Conservation (phyloP, 2,888 invertebrate species). For the Nephrocerus scutellatus region DNA sequence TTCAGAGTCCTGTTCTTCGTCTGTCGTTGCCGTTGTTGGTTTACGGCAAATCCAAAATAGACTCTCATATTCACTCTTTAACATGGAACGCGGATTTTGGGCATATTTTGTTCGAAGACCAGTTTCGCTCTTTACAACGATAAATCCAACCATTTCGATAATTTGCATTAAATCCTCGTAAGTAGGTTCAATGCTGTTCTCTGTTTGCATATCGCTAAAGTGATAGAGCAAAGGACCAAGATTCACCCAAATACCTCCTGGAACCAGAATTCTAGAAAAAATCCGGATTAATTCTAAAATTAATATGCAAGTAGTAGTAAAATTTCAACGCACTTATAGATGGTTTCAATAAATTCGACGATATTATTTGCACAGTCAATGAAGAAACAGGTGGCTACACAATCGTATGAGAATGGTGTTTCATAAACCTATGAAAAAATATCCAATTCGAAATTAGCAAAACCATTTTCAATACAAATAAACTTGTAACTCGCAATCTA, state of each 20-base stretch:
- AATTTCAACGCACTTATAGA: slow-evolving; percentile 53
- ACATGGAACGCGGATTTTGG: slow-evolving; percentile 87
- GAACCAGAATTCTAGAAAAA: slow-evolving; percentile 62
- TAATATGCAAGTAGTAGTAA: background rate
- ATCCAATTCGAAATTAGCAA: background rate
- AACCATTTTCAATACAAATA: no score
- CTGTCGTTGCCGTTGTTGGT: slow-evolving; percentile 48
- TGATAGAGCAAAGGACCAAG: slow-evolving; percentile 89
- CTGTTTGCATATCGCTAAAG: slow-evolving; percentile 78
- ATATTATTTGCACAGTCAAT: slow-evolving; percentile 97
- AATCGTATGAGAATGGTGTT: slow-evolving; percentile 57
- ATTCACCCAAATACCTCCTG: slow-evolving; percentile 85
- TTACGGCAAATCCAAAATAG: slow-evolving; percentile 89
- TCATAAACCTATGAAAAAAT: slow-evolving; percentile 33
- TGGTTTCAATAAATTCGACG: slow-evolving; percentile 88
- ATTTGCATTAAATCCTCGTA: slow-evolving; percentile 75
- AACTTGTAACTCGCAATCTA: no score
- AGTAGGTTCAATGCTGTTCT: slow-evolving; percentile 88
- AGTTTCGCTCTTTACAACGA: slow-evolving; percentile 62
- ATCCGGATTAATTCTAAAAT: background rate
- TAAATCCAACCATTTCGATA: slow-evolving; percentile 75
- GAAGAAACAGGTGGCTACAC: slow-evolving; percentile 95
- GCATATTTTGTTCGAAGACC: slow-evolving; percentile 82
- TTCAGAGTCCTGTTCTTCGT: no score
- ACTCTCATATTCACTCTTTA: slow-evolving; percentile 85